A percentile compares a stretch with the other conserved stretches of the same genome.
Conservation (phyloP, 2,888 invertebrate genomes). For the Dromius quadrimaculatus region DNA sequence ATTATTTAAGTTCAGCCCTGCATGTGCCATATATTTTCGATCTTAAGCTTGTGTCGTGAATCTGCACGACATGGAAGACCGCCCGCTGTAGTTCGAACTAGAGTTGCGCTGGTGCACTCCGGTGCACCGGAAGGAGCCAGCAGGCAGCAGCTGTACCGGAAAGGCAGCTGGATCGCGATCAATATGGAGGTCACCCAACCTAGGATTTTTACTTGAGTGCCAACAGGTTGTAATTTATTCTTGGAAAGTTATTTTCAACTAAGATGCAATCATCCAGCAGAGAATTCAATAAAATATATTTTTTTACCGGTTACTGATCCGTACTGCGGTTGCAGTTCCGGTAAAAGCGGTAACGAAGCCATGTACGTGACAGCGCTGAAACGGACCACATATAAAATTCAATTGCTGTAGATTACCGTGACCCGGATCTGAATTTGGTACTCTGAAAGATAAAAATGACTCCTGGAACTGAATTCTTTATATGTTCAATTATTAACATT, state of each 20-base stretch:
- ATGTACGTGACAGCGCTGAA: conserved; percentile 16
- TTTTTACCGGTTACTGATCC: background rate
- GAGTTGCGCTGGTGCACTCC: background rate
- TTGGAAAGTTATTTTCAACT: background rate
- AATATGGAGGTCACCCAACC: no score
- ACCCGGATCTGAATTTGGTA: background rate
- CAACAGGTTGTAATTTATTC: background rate
- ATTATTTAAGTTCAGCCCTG: no score
- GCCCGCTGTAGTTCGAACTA: no score
- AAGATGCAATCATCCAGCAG: background rate
- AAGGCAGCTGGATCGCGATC: background rate
- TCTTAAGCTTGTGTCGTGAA: no score
- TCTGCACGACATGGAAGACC: no score
- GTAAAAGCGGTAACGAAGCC: background rate
- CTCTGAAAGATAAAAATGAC: no score
- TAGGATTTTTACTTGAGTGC: background rate
- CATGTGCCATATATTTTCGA: no score
- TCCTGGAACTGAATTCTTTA: no score
- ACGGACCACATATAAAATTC: conserved; percentile 31
- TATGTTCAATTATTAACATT: no score
- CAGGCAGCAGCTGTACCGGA: no score
- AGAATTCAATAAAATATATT: conserved; percentile 1
- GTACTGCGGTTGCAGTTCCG: background rate
- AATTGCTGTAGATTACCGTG: conserved; percentile 14
- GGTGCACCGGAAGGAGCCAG: conserved; percentile 1